phyloP scores from a whole-genome alignment of 2,797 vertebrate species.

The Cyprinella venusta region DNA sequence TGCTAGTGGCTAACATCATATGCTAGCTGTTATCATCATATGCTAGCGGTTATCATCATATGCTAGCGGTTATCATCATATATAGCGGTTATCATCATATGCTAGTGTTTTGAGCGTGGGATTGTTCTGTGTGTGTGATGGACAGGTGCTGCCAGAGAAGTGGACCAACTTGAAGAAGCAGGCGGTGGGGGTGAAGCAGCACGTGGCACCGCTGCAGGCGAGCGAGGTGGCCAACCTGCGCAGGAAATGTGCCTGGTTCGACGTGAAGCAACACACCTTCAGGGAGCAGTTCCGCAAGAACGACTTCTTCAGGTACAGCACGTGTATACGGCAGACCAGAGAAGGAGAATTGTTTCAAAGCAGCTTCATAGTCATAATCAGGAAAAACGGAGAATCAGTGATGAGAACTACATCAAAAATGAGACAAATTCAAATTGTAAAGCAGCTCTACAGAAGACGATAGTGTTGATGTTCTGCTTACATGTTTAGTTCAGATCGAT shows the following conservation, averaged over 20 bases:
- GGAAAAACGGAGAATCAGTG: background rate
- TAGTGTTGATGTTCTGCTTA: background rate
- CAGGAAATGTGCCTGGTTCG: conserved; percentile 81
- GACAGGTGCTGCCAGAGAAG: conserved; percentile 90
- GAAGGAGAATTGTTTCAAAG: background rate
- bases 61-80: no score
- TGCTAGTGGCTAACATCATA: no score
- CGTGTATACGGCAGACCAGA: background rate
- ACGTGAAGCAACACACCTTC: conserved; percentile 83
- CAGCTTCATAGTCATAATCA: background rate
- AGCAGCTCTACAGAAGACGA: background rate
- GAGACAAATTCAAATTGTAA: background rate
- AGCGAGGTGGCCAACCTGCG: conserved; percentile 82
- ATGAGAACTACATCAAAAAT: background rate
- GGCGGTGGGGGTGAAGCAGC: conserved; percentile 83
- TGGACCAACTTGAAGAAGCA: conserved; percentile 89
- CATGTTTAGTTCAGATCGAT: background rate
- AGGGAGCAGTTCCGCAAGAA: conserved; percentile 81
- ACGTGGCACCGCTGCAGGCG: conserved; percentile 89
- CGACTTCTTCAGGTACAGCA: conserved; percentile 87
- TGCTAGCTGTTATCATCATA: no score
- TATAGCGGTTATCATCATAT: no score
- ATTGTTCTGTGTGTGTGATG: conserved; percentile 24
- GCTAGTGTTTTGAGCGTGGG: background rate
- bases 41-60: no score